Base-by-base conservation (phyloP, 2,797 vertebrate genomes). In the Hirundo rustica region DNA sequence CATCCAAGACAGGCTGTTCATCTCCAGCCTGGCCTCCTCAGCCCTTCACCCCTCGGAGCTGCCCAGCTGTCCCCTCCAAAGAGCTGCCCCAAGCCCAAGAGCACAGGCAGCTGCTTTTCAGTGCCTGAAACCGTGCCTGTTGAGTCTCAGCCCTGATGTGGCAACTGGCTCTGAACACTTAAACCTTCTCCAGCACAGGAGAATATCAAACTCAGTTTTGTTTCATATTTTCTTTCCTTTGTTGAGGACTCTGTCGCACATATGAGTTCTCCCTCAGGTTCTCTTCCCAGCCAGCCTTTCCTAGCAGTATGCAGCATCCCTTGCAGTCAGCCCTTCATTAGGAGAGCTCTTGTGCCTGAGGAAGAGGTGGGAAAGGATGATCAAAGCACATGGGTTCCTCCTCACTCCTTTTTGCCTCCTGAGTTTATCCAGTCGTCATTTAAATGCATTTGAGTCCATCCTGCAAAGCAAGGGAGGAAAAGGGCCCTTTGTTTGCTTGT, bases 401-500 rank as follows among this genome's bases (percentile, higher is more conserved):
- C 60, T 74, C 76, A 82, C 25, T n/a, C 18, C 26, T 54, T 80
- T 84, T 64, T 73, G 26, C 67, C 71, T 77, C 51, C 50, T 58
- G 53, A 60, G 26, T 73, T 61, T 54, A 71, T 57, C 51, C 10
- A 27, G 45, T 48, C 71, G 87, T 60, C 7, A 2, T 82, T 60
- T 85, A 53, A 93, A 34, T 3, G 1, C 47, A 20, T 65, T 54
- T 75, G 58, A 81, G 70, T 89, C 62, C 62, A 30, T 76, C 44
- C 40, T 70, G 44, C 47, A 84, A 38, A 92, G 53, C 34, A 51
- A 61, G 22, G 55, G 44, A 78, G 58, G 64, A 72, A 72, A 75
- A 80, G 16, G 21, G 15, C 45, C 58, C 15, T 96, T 96, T 96
- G 84, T 96, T 96, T 96, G 67, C 92, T 96, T 96, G 94, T 94